Evolutionary conservation across 2,113 vertebrate genomes (phyloP), one percentile per base, ranked within the genome.

Genomic region (Plecturocebus donacophilus): DNA sequence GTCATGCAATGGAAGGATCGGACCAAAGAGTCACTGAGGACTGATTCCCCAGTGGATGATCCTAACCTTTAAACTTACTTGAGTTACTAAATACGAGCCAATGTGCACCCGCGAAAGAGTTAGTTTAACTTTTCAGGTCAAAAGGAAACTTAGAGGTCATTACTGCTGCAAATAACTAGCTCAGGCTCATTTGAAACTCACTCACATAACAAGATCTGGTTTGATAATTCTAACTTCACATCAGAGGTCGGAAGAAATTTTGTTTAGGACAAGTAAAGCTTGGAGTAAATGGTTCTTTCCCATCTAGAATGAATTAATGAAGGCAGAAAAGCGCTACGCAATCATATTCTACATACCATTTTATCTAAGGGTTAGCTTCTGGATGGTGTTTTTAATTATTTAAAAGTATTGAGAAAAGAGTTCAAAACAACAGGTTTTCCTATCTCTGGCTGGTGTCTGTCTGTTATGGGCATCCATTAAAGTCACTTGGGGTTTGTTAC

Each of bases 301-400:
- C 32, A 11, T 81, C 30, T 2, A 4, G 47, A 54, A 58, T 0
- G 27, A 92, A 93, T 93, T 95, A 45, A 87, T 87, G 64, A 52
- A 61, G n/a, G 75, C 12, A 54, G 56, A 25, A 35, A 95, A 95
- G 75, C 25, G 23, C 83, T 49, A 5, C 56, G 96, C 54, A n/a
- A 81, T 93, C 76, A 32, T 91, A 71, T 58, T 94, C 93, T 93
- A 68, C 68, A 79, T 92, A 64, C n/a, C 27, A n/a, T 56, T 93
- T 73, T 85, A 84, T 49, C 89, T 94, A 70, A 96, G 87, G 97
- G 95, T 96, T 97, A n/a, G 91, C 66, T 92, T 90, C 87, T 97
- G 94, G 95, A 96, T 97, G 96, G 80, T 21, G 10, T 97, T 95
- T 98, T 98, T 85, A 97, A 98, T 98, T 97, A 98, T 97, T 98